Evolutionary conservation across 1,140 invertebrate species (phyloP).

Genomic region (Brachionus calyciflorus): DNA sequence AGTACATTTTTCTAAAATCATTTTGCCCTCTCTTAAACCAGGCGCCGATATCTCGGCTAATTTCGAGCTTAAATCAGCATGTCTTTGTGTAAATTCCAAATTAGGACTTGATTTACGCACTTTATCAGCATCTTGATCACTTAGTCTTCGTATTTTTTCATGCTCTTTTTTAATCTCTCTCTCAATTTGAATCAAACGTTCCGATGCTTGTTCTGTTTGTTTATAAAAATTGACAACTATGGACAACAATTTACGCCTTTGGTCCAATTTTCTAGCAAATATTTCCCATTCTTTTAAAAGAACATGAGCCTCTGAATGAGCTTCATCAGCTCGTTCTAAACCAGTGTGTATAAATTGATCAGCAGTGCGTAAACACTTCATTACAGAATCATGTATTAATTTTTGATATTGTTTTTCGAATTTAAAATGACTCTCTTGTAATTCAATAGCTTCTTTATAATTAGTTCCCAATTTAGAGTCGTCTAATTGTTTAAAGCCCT

Average conservation of each 20-base stretch:
- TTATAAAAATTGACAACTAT: constrained; percentile 73
- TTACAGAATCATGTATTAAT: constrained; percentile 72
- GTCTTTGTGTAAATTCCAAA: constrained; percentile 67
- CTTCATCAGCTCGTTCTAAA: constrained; percentile 69
- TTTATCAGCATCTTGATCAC: constrained; percentile 72
- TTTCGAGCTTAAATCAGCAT: constrained; percentile 66
- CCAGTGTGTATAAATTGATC: constrained; percentile 71
- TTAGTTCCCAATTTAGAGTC: constrained; percentile 65
- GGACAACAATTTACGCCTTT: constrained; percentile 68
- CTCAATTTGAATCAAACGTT: constrained; percentile 48
- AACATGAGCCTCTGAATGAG: constrained; percentile 66
- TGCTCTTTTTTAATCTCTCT: constrained; percentile 32
- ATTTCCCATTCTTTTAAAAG: constrained; percentile 72
- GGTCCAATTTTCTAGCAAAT: constrained; percentile 71
- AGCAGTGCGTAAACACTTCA: constrained; percentile 74
- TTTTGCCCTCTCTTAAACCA: constrained; percentile 70
- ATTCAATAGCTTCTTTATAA: constrained; percentile 68
- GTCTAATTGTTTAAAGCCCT: constrained; percentile 55
- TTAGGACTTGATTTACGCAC: constrained; percentile 66
- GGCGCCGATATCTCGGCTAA: constrained; percentile 69
- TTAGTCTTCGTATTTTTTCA: constrained; percentile 65
- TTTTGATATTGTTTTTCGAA: constrained; percentile 66
- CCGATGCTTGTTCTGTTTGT: constrained; percentile 64
- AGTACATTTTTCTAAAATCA: constrained; percentile 68
- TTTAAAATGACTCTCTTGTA: constrained; percentile 70